Evolutionary conservation across 2,888 invertebrate species (phyloP), one percentile per base, ranked within the genome.

Genomic region (Brenthis ino): DNA sequence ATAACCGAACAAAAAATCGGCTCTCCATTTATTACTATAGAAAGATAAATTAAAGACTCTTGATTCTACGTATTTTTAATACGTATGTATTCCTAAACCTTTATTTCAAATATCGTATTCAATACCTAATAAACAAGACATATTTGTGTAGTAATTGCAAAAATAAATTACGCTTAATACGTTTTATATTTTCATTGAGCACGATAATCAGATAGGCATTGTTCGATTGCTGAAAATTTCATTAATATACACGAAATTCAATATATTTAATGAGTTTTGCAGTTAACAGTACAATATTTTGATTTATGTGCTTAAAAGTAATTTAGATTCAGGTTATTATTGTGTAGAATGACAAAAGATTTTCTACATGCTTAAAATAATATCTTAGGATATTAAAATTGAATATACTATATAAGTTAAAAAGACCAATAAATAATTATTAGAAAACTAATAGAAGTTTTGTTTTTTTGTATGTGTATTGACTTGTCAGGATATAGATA

Each of bases 81-180:
- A 37, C 2, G 8, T 8, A 8, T 8, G 37, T 37, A 8, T 8
- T 37, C 37, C 37, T 37, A 37, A 43, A 11, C 37, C 37, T 43
- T 11, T 43, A 50, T 58, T 48, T 14, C 47, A 61, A n/a, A 51
- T 16, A 16, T 33, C 51, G 33, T 3, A 24, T 61, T 50, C 20
- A 33, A 50, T 28, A 37, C 6, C 13, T 51, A 16, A 33, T 16
- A 51, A n/a, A 37, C 37, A 53, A 53, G 53, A 53, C 13, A 16
- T 53, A 16, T 53, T 64, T 53, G 33, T 4, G 20, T 12, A 57
- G 28, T 33, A 56, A 37, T 47, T 56, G 33, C 20, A 28, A 33
- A 56, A 55, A 37, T 48, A 55, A 67, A 63, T 61, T 43, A 66
- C 28, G 47, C 54, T 14, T 66, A 55, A 61, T 67, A 61, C n/a